phyloP scores from a whole-genome alignment of 2,797 vertebrate species.

The Coendou prehensilis region DNA sequence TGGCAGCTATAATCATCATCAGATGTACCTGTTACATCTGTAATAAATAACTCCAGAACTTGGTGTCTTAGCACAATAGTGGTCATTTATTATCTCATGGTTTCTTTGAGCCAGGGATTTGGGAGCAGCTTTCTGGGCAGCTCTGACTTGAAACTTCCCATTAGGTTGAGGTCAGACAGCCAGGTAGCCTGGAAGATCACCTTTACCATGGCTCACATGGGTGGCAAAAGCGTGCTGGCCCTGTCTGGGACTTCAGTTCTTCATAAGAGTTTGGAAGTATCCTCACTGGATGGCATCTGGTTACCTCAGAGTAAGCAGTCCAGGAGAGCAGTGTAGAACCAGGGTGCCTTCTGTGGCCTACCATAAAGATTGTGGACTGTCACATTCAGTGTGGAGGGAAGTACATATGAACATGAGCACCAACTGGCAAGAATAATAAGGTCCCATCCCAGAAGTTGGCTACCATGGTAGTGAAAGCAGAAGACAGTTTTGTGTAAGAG shows the following conservation, averaged over 20 bases:
- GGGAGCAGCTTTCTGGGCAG: background rate
- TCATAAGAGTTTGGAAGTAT: background rate
- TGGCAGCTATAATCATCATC: background rate
- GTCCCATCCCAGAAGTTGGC: background rate
- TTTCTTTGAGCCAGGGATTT: background rate
- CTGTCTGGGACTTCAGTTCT: constrained; percentile 8
- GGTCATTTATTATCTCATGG: background rate
- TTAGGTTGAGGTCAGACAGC: background rate
- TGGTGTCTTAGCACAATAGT: background rate
- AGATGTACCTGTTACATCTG: background rate
- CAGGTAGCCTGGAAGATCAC: background rate
- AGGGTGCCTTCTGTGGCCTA: background rate
- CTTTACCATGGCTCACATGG: background rate
- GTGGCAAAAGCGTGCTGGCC: background rate
- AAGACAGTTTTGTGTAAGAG: constrained; percentile 24
- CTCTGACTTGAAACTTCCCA: background rate
- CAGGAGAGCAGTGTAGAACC: background rate
- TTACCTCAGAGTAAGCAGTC: background rate
- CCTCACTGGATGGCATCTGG: background rate
- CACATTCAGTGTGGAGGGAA: background rate
- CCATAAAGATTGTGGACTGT: background rate
- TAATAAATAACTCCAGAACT: background rate
- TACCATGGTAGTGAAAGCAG: background rate
- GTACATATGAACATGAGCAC: background rate
- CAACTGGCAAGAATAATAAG: background rate